These are phyloP conservation scores for Cepaea hortensis DNA, from an alignment of 2,888 invertebrate genomes.

Conservation along the genomic window DNA sequence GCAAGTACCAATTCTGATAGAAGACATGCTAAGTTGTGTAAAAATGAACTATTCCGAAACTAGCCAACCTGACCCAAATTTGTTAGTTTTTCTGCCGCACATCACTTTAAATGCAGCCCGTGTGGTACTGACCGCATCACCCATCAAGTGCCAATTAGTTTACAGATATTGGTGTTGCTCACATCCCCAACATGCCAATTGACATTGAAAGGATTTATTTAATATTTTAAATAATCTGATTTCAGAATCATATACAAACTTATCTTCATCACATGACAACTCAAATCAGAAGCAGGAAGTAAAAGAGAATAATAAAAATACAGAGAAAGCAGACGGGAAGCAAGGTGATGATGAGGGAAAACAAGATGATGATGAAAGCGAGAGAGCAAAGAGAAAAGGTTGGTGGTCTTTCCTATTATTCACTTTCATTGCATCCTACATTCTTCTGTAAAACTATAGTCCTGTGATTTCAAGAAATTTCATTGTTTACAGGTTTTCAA, in stretches of 20 bases:
- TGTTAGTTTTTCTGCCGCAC: too few species aligned
- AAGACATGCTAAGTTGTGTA: too few species aligned
- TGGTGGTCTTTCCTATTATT: neutral
- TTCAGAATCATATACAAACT: conserved; percentile 1
- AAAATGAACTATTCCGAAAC: too few species aligned
- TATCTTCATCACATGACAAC: neutral
- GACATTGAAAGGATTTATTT: too few species aligned
- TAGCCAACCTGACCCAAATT: too few species aligned
- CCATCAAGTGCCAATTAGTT: too few species aligned
- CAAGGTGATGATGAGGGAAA: conserved; percentile 28
- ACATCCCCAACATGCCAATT: too few species aligned
- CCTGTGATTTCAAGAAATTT: neutral
- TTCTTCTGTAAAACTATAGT: neutral
- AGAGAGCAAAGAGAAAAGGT: conserved; percentile 35
- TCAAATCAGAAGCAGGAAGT: conserved; percentile 7
- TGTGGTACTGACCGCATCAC: too few species aligned
- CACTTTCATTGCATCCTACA: neutral
- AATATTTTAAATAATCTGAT: neutral
- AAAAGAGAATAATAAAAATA: conserved; percentile 4
- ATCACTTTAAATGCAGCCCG: too few species aligned
- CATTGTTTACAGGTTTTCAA: neutral
- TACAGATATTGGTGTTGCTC: too few species aligned
- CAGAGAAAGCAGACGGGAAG: neutral
- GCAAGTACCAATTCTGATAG: too few species aligned
- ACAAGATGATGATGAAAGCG: conserved; percentile 40